Evolutionary conservation across 2,113 vertebrate species (phyloP).

Genomic region (Paedocypris sp.): DNA sequence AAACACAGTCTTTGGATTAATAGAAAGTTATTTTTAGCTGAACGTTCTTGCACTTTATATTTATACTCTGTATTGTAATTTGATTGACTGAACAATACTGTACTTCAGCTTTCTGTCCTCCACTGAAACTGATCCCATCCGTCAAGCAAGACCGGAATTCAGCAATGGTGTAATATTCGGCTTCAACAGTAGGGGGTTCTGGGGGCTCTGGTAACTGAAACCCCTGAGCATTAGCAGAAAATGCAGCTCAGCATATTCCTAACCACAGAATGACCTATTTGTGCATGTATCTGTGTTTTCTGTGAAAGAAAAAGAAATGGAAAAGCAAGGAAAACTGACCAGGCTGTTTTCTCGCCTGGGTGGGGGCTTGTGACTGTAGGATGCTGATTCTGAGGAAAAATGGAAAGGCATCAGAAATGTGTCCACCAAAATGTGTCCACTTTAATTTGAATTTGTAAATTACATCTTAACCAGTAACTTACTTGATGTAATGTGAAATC

Average conservation of each 20-base stretch:
- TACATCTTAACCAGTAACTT: too few relatives aligned
- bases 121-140: constrained; percentile 93
- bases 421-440: background rate
- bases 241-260: background rate
- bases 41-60: background rate
- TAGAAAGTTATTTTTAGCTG: background rate
- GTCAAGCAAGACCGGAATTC: constrained; percentile 95
- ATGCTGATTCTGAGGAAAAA: constrained; percentile 75
- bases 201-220: constrained; percentile 94
- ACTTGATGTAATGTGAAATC: too few relatives aligned
- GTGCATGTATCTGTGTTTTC: background rate
- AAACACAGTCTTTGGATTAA: constrained; percentile 1
- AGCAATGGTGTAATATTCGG: constrained; percentile 97
- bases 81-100: constrained; percentile 34
- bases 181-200: constrained; percentile 92
- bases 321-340: constrained; percentile 59
- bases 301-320: background rate
- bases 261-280: constrained; percentile 10
- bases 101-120: constrained; percentile 96
- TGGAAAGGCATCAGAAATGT: background rate
- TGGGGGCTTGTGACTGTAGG: constrained; percentile 82
- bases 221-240: constrained; percentile 54
- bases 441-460: too few relatives aligned
- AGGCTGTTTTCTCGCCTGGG: constrained; percentile 85
- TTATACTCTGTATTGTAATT: too few relatives aligned